Evolutionary conservation across 2,113 vertebrate species (phyloP).

Genomic region (Sakesphorus luctuosus): DNA sequence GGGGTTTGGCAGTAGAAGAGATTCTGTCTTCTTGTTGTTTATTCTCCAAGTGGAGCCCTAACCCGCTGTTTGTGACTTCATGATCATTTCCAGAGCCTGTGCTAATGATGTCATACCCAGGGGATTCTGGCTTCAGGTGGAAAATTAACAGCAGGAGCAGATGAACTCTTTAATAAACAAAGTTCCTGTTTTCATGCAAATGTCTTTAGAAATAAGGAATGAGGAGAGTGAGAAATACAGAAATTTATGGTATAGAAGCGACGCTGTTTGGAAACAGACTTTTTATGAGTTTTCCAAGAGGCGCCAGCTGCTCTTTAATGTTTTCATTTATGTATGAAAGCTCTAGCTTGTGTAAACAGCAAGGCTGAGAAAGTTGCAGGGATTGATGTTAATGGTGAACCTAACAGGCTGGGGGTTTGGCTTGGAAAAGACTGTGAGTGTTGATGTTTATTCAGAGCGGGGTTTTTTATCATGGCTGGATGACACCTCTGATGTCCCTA

Average conservation of each 20-base stretch:
- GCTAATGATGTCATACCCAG: not conserved
- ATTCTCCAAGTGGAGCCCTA: not conserved
- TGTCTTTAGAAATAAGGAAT: slow-evolving; percentile 34
- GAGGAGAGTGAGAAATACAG: slow-evolving; percentile 33
- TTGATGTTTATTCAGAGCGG: not conserved
- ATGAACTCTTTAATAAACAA: slow-evolving; percentile 57
- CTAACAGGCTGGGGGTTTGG: slow-evolving; percentile 5
- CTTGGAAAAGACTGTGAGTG: not conserved
- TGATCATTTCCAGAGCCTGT: slow-evolving; percentile 54
- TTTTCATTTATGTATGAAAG: slow-evolving; percentile 71
- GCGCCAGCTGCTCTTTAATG: slow-evolving; percentile 73
- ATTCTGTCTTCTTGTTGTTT: slow-evolving; percentile 36
- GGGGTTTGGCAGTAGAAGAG: slow-evolving; percentile 16
- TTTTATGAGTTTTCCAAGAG: slow-evolving; percentile 73
- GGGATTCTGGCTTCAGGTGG: slow-evolving; percentile 41
- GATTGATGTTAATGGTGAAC: slow-evolving; percentile 32
- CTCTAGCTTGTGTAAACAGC: slow-evolving; percentile 61
- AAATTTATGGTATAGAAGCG: slow-evolving; percentile 56
- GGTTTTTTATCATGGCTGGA: not conserved
- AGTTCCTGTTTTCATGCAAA: slow-evolving; percentile 67
- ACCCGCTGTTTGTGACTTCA: slow-evolving; percentile 31
- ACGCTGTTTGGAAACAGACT: slow-evolving; percentile 68
- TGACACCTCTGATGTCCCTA: not conserved
- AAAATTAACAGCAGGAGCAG: slow-evolving; percentile 55
- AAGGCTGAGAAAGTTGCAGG: slow-evolving; percentile 47